Conservation (phyloP, 2,113 vertebrate genomes). For the Tapirus terrestris region DNA sequence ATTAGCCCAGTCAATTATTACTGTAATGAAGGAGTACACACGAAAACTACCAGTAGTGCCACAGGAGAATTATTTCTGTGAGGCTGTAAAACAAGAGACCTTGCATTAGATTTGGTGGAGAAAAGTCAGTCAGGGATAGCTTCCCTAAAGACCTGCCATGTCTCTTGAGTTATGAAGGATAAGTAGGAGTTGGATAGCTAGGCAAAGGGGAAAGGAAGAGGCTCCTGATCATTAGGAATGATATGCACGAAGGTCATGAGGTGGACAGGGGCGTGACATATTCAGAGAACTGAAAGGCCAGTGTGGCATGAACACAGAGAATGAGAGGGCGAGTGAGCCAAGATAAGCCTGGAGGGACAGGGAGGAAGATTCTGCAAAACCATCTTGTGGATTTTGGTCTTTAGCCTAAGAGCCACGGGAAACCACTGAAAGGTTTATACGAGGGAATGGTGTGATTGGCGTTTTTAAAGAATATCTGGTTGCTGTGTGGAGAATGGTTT, state of each 20-base stretch:
- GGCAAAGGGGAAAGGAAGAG: neutral
- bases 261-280: neutral
- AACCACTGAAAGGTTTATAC: neutral
- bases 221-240: neutral
- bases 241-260: neutral
- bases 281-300: neutral
- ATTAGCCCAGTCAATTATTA: neutral
- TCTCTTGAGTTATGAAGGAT: neutral
- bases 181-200: neutral
- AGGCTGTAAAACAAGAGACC: neutral
- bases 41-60: neutral
- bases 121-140: neutral
- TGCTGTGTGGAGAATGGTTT: neutral
- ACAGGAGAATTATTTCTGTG: neutral
- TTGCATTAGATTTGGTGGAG: neutral
- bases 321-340: neutral
- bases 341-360: neutral
- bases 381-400: neutral
- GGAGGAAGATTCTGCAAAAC: neutral
- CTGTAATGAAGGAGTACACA: neutral
- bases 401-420: neutral
- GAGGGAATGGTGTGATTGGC: neutral
- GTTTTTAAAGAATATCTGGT: neutral
- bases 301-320: neutral
- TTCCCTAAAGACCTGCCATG: neutral